Conservation (phyloP, 2,888 invertebrate species). For the Embidobia sp. region DNA sequence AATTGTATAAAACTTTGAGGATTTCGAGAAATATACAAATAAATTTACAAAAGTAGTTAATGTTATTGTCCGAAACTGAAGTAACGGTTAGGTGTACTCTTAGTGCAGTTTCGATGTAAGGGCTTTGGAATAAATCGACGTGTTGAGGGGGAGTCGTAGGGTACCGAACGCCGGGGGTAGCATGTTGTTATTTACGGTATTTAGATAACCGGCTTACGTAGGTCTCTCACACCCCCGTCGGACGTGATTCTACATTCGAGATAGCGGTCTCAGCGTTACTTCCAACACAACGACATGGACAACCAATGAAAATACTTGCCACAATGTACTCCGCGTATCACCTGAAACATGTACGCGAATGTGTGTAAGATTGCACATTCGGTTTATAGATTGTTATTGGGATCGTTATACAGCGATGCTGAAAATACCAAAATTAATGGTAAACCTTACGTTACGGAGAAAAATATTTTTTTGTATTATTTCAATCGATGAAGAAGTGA, state of each 20-base stretch:
- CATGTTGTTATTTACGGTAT: slow-evolving; percentile 81
- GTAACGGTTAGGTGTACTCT: slow-evolving; percentile 23
- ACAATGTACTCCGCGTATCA: slow-evolving; percentile 52
- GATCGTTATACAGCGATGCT: too few relatives aligned
- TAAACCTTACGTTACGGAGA: too few relatives aligned
- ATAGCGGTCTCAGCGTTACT: slow-evolving; percentile 74
- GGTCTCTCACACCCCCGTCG: slow-evolving; percentile 76
- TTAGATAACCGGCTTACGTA: slow-evolving; percentile 81
- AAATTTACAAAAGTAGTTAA: too few relatives aligned
- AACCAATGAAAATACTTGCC: slow-evolving; percentile 67
- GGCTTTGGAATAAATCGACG: slow-evolving; percentile 56
- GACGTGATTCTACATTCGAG: slow-evolving; percentile 78
- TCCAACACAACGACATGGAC: slow-evolving; percentile 66
- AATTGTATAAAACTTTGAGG: too few relatives aligned
- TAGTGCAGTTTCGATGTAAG: slow-evolving; percentile 41
- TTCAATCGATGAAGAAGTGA: too few relatives aligned
- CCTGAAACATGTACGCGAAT: slow-evolving; percentile 18
- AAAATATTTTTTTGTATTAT: too few relatives aligned
- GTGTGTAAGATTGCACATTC: slow-evolving; percentile 69
- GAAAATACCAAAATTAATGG: too few relatives aligned
- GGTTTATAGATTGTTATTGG: slow-evolving; percentile 71
- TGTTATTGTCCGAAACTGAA: slow-evolving; percentile 6
- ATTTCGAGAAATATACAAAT: too few relatives aligned
- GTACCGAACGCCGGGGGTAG: slow-evolving; percentile 63
- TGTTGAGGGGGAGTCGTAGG: slow-evolving; percentile 59